These are phyloP conservation scores for Echinops telfairi DNA, from an alignment of 2,113 vertebrate genomes.

Conservation along the genomic window DNA sequence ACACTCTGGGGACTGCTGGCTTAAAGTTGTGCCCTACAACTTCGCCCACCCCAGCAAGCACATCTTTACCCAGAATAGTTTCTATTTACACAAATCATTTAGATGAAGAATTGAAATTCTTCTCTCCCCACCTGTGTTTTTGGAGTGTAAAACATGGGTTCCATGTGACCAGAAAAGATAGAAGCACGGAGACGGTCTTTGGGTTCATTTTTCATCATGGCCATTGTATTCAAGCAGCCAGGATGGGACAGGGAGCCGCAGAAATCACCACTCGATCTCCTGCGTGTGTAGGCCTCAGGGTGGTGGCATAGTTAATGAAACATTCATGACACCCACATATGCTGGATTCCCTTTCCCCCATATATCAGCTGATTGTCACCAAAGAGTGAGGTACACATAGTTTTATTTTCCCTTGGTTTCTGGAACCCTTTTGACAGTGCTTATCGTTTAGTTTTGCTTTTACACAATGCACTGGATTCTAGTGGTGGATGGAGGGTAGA, in stretches of 20 bases:
- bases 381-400: neutral
- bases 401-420: neutral
- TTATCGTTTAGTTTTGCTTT: neutral
- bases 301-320: no score
- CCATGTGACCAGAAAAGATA: neutral
- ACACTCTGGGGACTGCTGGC: neutral
- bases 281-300: no score
- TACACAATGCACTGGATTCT: neutral
- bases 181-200: neutral
- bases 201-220: neutral
- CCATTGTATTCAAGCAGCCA: neutral
- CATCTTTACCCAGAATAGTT: neutral
- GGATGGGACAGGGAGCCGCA: no score
- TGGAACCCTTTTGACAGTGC: neutral
- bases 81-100: neutral
- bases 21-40: neutral
- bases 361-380: neutral
- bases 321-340: neutral
- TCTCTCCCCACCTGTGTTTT: neutral
- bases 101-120: neutral
- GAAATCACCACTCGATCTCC: no score
- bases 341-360: neutral
- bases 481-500: neutral
- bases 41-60: neutral
- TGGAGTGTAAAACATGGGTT: neutral